These are phyloP conservation scores for Sebastes taczanowskii DNA, from an alignment of 2,797 vertebrate species.

Conservation along the genomic window DNA sequence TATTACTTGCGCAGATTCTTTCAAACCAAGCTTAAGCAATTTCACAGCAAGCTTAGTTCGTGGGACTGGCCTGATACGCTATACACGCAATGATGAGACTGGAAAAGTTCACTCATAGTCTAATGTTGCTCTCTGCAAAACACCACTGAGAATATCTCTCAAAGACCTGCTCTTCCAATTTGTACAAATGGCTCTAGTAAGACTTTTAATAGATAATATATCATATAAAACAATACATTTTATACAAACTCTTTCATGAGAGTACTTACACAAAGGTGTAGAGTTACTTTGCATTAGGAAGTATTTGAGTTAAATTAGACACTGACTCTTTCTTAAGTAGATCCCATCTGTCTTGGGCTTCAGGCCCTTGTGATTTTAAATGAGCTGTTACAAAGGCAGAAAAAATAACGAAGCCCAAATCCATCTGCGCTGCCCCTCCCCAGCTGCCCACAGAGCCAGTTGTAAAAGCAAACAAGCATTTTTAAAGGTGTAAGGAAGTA, in stretches of 20 bases:
- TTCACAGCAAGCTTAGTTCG: slow-evolving; percentile 77
- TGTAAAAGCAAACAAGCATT: slow-evolving; percentile 79
- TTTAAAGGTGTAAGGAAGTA: slow-evolving; percentile 72
- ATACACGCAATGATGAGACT: slow-evolving; percentile 54
- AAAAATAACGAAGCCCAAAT: slow-evolving; percentile 68
- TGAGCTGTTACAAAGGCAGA: slow-evolving; percentile 76
- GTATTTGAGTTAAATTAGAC: slow-evolving; percentile 70
- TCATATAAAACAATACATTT: slow-evolving; percentile 8
- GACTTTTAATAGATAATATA: background rate
- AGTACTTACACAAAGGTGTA: slow-evolving; percentile 52
- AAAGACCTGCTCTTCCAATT: background rate
- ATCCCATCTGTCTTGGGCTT: slow-evolving; percentile 70
- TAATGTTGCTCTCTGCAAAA: slow-evolving; percentile 29
- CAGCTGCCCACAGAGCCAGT: slow-evolving; percentile 63
- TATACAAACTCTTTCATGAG: slow-evolving; percentile 13
- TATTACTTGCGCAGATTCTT: slow-evolving; percentile 77
- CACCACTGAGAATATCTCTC: slow-evolving; percentile 12
- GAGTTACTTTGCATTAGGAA: slow-evolving; percentile 64
- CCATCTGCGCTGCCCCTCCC: slow-evolving; percentile 65
- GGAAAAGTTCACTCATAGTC: slow-evolving; percentile 35
- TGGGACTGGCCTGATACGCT: slow-evolving; percentile 46
- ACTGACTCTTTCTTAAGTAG: slow-evolving; percentile 66
- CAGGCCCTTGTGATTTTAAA: slow-evolving; percentile 76
- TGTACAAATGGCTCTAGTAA: background rate
- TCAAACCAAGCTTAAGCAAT: slow-evolving; percentile 80